phyloP scores from a whole-genome alignment of 2,797 vertebrate genomes.

The Hippoglossus hippoglossus region DNA sequence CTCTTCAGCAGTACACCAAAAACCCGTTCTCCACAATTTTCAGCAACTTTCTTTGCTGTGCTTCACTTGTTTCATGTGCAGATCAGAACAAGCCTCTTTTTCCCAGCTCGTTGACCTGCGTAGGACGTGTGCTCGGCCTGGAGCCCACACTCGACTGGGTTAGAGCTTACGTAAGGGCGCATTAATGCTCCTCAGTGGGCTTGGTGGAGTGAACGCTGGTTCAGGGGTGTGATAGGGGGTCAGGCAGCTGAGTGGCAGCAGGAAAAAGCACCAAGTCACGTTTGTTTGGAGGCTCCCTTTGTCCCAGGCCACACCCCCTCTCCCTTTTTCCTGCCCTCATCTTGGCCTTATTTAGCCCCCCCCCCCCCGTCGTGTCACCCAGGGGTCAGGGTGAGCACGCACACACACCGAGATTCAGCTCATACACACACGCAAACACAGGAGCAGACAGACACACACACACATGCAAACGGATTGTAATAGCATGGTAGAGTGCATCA shows the following conservation, averaged over 20 bases:
- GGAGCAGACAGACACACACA: conserved; percentile 38
- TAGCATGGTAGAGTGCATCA: conserved; percentile 81
- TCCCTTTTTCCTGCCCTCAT: conserved; percentile 71
- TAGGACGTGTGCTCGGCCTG: conserved; percentile 54
- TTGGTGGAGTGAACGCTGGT: conserved; percentile 25
- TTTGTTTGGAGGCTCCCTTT: conserved; percentile 80
- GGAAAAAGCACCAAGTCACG: conserved; percentile 77
- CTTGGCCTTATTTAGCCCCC: conserved; percentile 80
- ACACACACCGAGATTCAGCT: conserved; percentile 23
- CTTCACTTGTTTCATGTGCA: conserved; percentile 6
- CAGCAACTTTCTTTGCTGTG: conserved; percentile 1
- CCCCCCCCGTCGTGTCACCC: conserved; percentile 73
- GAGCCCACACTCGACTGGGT: conserved; percentile 24
- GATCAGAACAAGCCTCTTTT: conserved; percentile 36
- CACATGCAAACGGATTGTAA: conserved; percentile 66
- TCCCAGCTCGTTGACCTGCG: conserved; percentile 52
- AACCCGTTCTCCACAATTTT: background rate
- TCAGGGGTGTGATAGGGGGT: conserved; percentile 48
- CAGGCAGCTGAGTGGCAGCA: conserved; percentile 76
- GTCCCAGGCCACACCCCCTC: conserved; percentile 59
- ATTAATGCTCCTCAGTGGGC: conserved; percentile 26
- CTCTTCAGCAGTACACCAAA: no score
- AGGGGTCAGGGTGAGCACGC: conserved; percentile 87
- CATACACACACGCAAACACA: conserved; percentile 42
- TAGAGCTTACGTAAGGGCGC: conserved; percentile 53